Conservation (phyloP, 2,888 invertebrate species). For the Cheilosia variabilis region DNA sequence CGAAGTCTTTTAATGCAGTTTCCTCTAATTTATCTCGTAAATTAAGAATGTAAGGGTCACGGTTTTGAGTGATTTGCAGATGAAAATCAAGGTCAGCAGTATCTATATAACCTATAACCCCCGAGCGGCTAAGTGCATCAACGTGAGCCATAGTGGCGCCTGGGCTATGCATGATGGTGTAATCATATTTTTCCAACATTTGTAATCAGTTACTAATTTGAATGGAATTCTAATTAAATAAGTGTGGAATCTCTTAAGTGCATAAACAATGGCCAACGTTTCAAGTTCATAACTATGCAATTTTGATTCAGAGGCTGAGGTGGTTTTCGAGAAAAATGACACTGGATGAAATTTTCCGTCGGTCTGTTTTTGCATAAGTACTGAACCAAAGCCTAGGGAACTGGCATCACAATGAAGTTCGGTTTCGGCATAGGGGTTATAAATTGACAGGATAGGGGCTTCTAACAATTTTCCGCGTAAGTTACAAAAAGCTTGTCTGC, state of each 20-base stretch:
- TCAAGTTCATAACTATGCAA: no score
- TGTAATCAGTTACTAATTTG: conserved; percentile 41
- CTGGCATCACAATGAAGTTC: no score
- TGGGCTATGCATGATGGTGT: conserved; percentile 70
- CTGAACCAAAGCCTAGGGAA: not conserved
- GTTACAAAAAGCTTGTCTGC: no score
- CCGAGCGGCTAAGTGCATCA: conserved; percentile 77
- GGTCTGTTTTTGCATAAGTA: not conserved
- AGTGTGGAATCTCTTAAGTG: conserved; percentile 76
- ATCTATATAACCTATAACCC: not conserved
- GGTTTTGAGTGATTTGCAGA: not conserved
- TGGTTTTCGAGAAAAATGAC: not conserved
- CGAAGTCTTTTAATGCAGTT: not conserved
- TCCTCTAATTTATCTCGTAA: no score
- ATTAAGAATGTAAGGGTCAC: not conserved
- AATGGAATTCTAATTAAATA: conserved; percentile 77
- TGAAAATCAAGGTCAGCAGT: not conserved
- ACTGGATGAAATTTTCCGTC: not conserved
- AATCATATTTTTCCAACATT: conserved; percentile 73
- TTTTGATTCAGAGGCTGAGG: no score
- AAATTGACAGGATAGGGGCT: not conserved
- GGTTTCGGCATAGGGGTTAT: not conserved
- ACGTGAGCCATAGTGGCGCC: conserved; percentile 78
- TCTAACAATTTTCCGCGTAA: no score
- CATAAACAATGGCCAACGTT: conserved; percentile 44